Evolutionary conservation across 30 jellyfish, hydroid and myxozoan genomes (phyloP), one percentile per base, ranked within the genome.

Genomic region (Aurelia sp.): DNA sequence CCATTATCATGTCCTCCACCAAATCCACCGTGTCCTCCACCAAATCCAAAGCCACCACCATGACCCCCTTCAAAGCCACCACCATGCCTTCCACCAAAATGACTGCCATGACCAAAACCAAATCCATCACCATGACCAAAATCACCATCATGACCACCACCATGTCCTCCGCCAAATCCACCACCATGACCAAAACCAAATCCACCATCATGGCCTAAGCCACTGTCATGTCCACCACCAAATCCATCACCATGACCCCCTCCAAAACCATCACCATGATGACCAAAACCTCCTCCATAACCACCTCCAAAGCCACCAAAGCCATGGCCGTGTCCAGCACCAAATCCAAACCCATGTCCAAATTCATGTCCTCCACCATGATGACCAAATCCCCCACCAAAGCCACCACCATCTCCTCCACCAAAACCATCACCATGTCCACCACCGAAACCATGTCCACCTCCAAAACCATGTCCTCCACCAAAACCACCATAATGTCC

Each of bases 301-400:
- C 76, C 84, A 13, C 70, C 84, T 50, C 74, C 80, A 55, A 77
- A 77, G 31, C 30, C 73, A 22, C 60, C 75, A 31, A 82, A 82
- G 21, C 76, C 84, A 51, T 7, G 22, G 15, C 74, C 67, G 0
- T 72, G 73, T 7, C 50, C 68, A 19, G 16, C 19, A 41, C 60
- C 75, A 17, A 67, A 78, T 1, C 63, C 76, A 53, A n/a, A 41
- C 3, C 63, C 77, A 60, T 15, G 65, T 15, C 61, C 76, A 30
- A 55, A 61, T 0, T 31, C 55, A 63, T 7, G 58, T 38, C 69
- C 80, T 3, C 76, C 76, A 51, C 44, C 79, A 59, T 63, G 75
- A 80, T 82, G 82, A 20, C 78, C 90, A 65, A 63, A 66, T 35
- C 91, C 82, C 66, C 84, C 84, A 3, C 80, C 94, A 72, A 57